These are phyloP conservation scores for Eurosta solidaginis DNA, from an alignment of 1,140 invertebrate species.

Conservation along the genomic window DNA sequence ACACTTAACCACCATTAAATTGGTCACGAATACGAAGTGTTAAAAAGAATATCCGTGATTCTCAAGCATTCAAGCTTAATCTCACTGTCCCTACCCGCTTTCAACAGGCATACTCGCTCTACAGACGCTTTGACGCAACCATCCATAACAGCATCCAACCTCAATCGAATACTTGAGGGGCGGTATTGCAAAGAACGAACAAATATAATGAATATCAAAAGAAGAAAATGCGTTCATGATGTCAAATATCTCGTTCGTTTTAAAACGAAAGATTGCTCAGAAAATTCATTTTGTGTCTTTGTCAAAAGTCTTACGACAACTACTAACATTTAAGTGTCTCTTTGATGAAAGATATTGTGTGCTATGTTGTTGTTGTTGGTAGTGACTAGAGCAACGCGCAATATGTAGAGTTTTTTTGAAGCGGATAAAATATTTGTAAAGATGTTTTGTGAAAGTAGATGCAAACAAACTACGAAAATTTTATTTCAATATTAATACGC, in stretches of 20 bases:
- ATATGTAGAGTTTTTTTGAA: neutral
- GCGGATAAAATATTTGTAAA: neutral
- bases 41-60: neutral
- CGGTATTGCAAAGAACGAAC: neutral
- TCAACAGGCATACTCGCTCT: neutral
- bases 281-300: conserved; percentile 23
- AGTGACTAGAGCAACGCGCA: neutral
- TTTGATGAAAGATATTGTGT: neutral
- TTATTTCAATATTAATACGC: neutral
- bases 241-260: neutral
- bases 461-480: neutral
- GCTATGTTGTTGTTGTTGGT: too few species aligned
- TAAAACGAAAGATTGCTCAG: conserved; percentile 1
- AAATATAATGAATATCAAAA: neutral
- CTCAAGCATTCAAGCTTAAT: neutral
- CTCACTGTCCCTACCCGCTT: neutral
- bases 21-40: conserved; percentile 10
- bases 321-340: conserved; percentile 16
- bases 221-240: neutral
- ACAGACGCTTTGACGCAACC: neutral
- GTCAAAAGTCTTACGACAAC: too few species aligned
- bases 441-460: neutral
- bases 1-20: conserved; percentile 6
- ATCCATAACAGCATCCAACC: neutral
- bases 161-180: neutral